Evolutionary conservation across 2,888 invertebrate genomes (phyloP).

Genomic region (Nomada goodeniana): DNA sequence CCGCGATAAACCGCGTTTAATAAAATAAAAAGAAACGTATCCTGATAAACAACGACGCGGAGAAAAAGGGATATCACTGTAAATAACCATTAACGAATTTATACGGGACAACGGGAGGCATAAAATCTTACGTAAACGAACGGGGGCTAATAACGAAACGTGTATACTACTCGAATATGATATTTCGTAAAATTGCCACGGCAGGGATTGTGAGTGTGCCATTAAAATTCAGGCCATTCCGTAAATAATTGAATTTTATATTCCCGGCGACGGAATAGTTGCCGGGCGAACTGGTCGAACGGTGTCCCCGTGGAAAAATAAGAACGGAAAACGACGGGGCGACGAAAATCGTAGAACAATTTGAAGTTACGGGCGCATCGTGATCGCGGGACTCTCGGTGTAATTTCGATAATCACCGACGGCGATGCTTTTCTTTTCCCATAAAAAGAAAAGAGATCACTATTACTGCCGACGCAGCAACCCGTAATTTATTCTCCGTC

Average conservation of each 20-base stretch:
- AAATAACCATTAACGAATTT: too few species aligned
- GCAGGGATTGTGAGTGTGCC: neutral
- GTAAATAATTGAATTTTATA: slow-evolving; percentile 24
- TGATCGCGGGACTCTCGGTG: neutral
- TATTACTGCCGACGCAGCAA: neutral
- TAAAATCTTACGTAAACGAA: too few species aligned
- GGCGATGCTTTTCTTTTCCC: slow-evolving; percentile 1
- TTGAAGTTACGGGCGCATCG: neutral
- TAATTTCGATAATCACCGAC: slow-evolving; percentile 25
- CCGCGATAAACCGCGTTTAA: slow-evolving; percentile 32
- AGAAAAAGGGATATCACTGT: too few species aligned
- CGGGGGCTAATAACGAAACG: neutral
- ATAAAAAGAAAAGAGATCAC: neutral
- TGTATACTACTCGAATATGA: neutral
- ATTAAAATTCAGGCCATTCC: slow-evolving; percentile 30
- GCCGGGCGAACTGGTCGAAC: too few species aligned
- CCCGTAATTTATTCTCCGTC: slow-evolving; percentile 23
- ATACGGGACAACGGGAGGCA: too few species aligned
- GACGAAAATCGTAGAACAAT: neutral
- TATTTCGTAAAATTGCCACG: slow-evolving; percentile 5
- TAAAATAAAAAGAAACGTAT: slow-evolving; percentile 28
- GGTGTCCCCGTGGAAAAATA: neutral
- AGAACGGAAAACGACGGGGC: too few species aligned
- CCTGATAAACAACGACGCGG: neutral
- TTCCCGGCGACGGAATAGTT: neutral